Percentiles rank a stretch among this genome's conserved stretches.
Conservation (phyloP, 2,797 vertebrate genomes). For the Microhierax caerulescens region DNA sequence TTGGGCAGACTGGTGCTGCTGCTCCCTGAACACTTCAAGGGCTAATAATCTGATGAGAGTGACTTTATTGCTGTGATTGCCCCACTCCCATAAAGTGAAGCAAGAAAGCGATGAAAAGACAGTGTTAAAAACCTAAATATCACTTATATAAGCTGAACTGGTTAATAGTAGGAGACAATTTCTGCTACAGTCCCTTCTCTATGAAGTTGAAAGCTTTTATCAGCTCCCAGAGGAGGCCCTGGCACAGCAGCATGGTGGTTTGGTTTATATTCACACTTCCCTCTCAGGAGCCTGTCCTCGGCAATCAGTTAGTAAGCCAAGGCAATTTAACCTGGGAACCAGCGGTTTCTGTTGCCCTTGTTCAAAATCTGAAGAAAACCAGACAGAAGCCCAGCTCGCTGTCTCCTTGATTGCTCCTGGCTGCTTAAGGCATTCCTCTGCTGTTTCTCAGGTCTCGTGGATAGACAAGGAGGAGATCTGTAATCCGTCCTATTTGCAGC, state of each 20-base stretch:
- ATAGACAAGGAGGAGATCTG: neutral
- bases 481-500: neutral
- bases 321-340: neutral
- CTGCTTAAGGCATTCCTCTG: neutral
- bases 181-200: neutral
- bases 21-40: neutral
- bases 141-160: neutral
- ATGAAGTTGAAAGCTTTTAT: neutral
- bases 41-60: neutral
- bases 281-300: neutral
- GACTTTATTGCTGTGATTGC: neutral
- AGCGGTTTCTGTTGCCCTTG: neutral
- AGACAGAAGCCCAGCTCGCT: neutral
- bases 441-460: neutral
- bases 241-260: neutral
- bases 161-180: neutral
- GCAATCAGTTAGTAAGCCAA: neutral
- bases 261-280: neutral
- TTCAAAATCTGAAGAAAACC: neutral
- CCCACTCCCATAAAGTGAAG: neutral
- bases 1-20: neutral
- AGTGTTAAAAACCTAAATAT: neutral
- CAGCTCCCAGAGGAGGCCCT: neutral
- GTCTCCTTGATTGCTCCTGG: neutral
- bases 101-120: neutral